A percentile compares a stretch with the other conserved stretches of the same genome.
These are phyloP conservation scores for Staurois parvus DNA, from an alignment of 2,797 vertebrate species.

Conservation along the genomic window DNA sequence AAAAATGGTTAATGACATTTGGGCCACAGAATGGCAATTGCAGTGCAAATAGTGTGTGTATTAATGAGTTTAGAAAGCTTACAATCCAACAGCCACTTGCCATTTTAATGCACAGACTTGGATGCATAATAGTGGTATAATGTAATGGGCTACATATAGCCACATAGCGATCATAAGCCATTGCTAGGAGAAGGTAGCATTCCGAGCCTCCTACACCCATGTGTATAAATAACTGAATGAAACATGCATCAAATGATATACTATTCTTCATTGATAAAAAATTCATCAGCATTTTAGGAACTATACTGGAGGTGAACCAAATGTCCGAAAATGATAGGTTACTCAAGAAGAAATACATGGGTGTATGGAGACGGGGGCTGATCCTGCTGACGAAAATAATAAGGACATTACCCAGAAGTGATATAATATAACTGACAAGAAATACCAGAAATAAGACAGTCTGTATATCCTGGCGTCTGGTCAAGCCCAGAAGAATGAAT, in stretches of 20 bases:
- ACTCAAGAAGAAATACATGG: constrained; percentile 53
- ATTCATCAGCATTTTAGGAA: constrained; percentile 46
- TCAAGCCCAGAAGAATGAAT: constrained; percentile 43
- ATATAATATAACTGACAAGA: constrained; percentile 28
- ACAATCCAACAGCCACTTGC: constrained; percentile 29
- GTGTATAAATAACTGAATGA: constrained; percentile 35
- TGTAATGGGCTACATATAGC: constrained; percentile 49
- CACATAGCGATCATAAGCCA: constrained; percentile 53
- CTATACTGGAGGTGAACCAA: constrained; percentile 32
- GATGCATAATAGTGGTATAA: constrained; percentile 47
- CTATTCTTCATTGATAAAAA: constrained; percentile 27
- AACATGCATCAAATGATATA: constrained; percentile 34
- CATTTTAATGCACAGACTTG: constrained; percentile 22
- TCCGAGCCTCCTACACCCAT: constrained; percentile 42
- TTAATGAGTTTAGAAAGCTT: constrained; percentile 23
- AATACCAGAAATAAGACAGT: constrained; percentile 15
- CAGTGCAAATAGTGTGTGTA: constrained; percentile 21
- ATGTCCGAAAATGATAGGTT: constrained; percentile 47
- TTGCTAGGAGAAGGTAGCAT: constrained; percentile 31
- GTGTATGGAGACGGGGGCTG: constrained; percentile 20
- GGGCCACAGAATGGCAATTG: constrained; percentile 39
- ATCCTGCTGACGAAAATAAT: constrained; percentile 31
- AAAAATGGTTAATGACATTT: constrained; percentile 53
- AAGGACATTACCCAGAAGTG: constrained; percentile 33
- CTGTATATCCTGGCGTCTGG: neutral